Base-by-base conservation (phyloP, 2,797 vertebrate species). In the Clamator glandarius region DNA sequence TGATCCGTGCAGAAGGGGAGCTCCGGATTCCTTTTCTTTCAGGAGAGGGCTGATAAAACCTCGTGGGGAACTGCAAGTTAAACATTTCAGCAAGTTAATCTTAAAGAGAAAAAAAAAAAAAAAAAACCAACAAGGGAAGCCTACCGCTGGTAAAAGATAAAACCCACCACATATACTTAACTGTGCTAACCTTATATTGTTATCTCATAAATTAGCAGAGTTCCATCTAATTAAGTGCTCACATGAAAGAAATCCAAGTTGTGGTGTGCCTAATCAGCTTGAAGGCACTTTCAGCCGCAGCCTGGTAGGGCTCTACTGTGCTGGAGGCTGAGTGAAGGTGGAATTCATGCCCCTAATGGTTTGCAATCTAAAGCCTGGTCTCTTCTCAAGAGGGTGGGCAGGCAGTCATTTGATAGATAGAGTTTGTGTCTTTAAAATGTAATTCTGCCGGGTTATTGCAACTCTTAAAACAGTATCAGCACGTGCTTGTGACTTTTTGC, bases 171-270 rank as follows among this genome's bases (percentile, higher is more conserved):
- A 9, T 18, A 50, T 9, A 57, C 55, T 95, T 87, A 73, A 88
- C 87, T 23, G 24, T 62, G 84, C 48, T 84, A 76, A 73, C 82
- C 77, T 93, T 95, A 96, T 92, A 95, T 94, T 92, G 93, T 96
- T 94, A 95, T 91, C 95, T 89, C 89, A 88, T 84, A 93, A 95
- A 94, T 95, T 95, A 95, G 92, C 84, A 92, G 89, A 54, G 81
- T 77, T 96, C 92, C 92, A 95, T 87, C 94, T 95, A 94, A 95
- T 96, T 94, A 95, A 95, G 93, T 57, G 87, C 79, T 94, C 73
- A 59, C 63, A 76, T 92, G 94, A 91, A 94, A 59, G 87, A 75
- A 93, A 57, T 79, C 79, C 94, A 93, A 95, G 77, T 48, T 94
- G 91, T 6, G 62, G 83, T 88, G 89, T 93, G 91, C 91, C 82